Evolutionary conservation across 1,140 invertebrate genomes (phyloP).

Genomic region (Pseudomyrmex concolor): DNA sequence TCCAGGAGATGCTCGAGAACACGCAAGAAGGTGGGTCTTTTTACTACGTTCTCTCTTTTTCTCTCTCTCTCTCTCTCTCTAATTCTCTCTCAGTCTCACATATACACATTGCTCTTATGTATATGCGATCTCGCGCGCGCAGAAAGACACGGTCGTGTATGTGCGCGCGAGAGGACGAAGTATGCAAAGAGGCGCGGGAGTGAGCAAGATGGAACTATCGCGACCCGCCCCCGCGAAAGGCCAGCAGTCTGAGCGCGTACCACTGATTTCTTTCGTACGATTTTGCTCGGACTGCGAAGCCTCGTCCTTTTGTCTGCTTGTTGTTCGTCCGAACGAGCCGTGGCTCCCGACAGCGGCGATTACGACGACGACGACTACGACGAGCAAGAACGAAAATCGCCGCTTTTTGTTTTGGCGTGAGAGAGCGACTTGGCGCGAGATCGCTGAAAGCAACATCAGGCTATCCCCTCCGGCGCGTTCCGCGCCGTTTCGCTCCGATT

Average conservation of each 20-base stretch:
- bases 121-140: conserved; percentile 42
- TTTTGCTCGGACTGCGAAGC: conserved; percentile 20
- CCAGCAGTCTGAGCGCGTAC: conserved; percentile 65
- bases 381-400: not conserved
- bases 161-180: conserved; percentile 19
- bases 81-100: not conserved
- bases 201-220: conserved; percentile 39
- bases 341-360: not conserved
- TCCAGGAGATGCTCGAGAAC: conserved; percentile 95
- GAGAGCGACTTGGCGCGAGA: conserved; percentile 44
- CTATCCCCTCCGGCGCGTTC: not conserved
- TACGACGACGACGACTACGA: not conserved
- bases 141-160: conserved; percentile 21
- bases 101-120: conserved; percentile 23
- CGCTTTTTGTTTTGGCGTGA: conserved; percentile 44
- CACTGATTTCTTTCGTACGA: conserved; percentile 65
- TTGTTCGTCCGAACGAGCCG: not conserved
- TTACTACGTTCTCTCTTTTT: conserved; percentile 23
- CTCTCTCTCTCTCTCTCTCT: conserved; percentile 31
- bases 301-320: not conserved
- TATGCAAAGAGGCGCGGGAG: conserved; percentile 11
- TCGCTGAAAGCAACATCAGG: not conserved
- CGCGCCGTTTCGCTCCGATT: conserved; percentile 16
- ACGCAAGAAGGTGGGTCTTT: conserved; percentile 91
- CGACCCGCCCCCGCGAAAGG: conserved; percentile 72